Conservation (phyloP, 1,140 invertebrate species). For the Solenopsis fugax region DNA sequence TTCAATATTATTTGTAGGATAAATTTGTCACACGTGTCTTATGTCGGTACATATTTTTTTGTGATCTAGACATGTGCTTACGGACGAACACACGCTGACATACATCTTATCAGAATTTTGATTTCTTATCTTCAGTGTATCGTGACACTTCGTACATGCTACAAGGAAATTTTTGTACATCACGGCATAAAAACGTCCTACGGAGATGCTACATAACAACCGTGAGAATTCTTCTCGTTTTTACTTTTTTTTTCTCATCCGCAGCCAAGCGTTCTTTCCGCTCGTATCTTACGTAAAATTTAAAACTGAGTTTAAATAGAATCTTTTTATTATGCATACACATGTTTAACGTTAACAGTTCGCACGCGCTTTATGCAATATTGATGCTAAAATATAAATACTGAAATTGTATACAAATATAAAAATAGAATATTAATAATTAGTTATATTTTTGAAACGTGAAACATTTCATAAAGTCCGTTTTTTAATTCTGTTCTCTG, state of each 20-base stretch:
- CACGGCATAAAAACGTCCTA: conserved; percentile 77
- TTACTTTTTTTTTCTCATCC: conserved; percentile 1
- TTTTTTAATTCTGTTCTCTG: not conserved
- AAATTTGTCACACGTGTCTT: not conserved
- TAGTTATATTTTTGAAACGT: not conserved
- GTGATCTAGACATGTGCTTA: not conserved
- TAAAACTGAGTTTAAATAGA: conserved; percentile 30
- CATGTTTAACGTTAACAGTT: conserved; percentile 1
- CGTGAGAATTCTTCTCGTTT: conserved; percentile 76
- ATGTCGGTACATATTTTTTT: not conserved
- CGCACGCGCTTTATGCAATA: not conserved
- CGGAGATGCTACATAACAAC: conserved; percentile 82
- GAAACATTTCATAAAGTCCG: not conserved
- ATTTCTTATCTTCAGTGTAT: not conserved
- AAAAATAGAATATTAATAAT: not conserved
- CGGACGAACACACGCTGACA: not conserved
- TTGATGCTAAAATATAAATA: conserved; percentile 4
- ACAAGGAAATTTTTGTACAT: conserved; percentile 39
- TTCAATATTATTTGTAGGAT: not conserved
- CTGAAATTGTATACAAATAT: not conserved
- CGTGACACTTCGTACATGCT: not conserved
- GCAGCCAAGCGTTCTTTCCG: conserved; percentile 63
- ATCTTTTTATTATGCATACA: not conserved
- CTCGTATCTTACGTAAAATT: not conserved
- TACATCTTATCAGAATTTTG: conserved; percentile 50